Evolutionary conservation across 1,140 invertebrate species (phyloP).

Genomic region (Conus ventricosus): DNA sequence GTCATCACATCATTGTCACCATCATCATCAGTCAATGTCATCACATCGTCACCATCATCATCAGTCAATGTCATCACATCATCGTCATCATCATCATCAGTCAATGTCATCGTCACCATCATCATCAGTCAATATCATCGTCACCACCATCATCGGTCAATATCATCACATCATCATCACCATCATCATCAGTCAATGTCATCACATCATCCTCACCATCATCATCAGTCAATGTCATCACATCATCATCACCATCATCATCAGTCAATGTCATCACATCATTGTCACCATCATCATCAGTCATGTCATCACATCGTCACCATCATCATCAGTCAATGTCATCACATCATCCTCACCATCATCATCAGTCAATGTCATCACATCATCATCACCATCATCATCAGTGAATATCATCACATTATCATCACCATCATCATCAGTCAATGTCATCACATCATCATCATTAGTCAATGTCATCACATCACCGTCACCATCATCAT

Average conservation of each 20-base stretch:
- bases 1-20: neutral
- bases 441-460: too few species aligned
- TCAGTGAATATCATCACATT: too few species aligned
- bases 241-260: neutral
- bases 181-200: neutral
- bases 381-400: too few species aligned
- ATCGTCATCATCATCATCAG: neutral
- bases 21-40: neutral
- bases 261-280: neutral
- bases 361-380: neutral
- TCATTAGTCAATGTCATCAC: too few species aligned
- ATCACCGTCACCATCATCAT: too few species aligned
- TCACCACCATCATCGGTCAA: neutral
- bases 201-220: neutral
- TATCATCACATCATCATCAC: too few species aligned
- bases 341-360: neutral
- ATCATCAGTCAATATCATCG: neutral
- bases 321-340: neutral
- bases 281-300: neutral
- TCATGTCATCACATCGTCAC: neutral
- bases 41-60: neutral
- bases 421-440: too few species aligned
- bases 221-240: neutral
- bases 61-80: neutral
- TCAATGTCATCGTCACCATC: neutral